Evolutionary conservation across 2,797 vertebrate genomes (phyloP), one percentile per base, ranked within the genome.

Genomic region (Diglossa cyanea): DNA sequence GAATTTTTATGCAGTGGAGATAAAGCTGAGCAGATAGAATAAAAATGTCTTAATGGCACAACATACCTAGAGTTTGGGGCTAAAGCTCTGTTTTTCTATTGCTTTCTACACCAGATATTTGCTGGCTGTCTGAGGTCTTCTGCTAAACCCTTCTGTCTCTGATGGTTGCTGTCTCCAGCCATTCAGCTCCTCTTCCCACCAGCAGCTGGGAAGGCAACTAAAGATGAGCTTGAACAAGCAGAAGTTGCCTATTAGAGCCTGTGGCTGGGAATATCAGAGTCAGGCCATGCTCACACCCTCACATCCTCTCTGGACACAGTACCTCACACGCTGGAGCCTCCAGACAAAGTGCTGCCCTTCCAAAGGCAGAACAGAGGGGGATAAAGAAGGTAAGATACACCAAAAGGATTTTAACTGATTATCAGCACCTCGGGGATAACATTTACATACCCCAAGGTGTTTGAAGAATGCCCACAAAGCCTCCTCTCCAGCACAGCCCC

Each of bases 241-340:
- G 30, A 45, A 60, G 13, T 3, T 74, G 37, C 8, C 18, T 45
- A 8, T 53, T 13, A n/a, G 50, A 71, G 16, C 19, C 23, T 0
- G 0, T 24, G 18, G 62, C 37, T n/a, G 4, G 8, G n/a, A 47
- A 23, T 37, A 42, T 44, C 25, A 30, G 23, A 30, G 25, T 11
- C 55, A 67, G 23, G 14, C 33, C 33, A 7, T 3, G 11, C n/a
- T 80, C 63, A 19, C 28, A 20, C 26, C 5, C 25, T n/a, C 5
- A 0, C 33, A 44, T 2, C 48, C 30, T 58, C 47, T 66, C 25
- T 8, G 3, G 45, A 42, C 1, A 0, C 0, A 0, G 7, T 12
- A 39, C 35, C 51, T 68, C 62, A 17, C 33, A 25, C 1, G 0
- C 3, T 11, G 71, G 51, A 78, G 24, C 47, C 37, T 79, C 67